These are phyloP conservation scores for Spea bombifrons DNA, from an alignment of 2,113 vertebrate species.

Conservation along the genomic window DNA sequence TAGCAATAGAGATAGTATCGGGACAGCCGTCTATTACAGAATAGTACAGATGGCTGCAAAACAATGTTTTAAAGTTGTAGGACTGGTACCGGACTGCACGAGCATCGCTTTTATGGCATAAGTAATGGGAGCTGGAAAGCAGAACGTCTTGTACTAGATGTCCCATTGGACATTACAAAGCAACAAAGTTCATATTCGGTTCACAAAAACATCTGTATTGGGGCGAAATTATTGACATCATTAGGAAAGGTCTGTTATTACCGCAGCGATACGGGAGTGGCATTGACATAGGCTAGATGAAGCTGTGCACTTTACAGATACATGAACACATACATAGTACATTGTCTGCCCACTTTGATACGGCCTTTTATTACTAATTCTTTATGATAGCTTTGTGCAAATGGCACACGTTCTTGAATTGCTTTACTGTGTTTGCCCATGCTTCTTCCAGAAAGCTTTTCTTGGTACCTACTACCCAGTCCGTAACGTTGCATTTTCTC, in stretches of 20 bases:
- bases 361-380: no score
- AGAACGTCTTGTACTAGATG: neutral
- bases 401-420: no score
- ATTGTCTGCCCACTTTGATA: no score
- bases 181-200: slow-evolving; percentile 29
- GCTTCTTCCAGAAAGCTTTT: no score
- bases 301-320: neutral
- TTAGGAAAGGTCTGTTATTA: neutral
- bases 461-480: no score
- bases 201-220: slow-evolving; percentile 45
- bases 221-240: slow-evolving; percentile 39
- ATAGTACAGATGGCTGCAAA: no score
- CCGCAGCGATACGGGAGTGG: slow-evolving; percentile 25
- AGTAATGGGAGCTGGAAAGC: neutral
- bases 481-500: no score
- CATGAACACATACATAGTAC: no score
- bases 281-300: neutral
- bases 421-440: no score
- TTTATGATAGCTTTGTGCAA: no score
- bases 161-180: neutral
- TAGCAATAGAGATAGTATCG: no score
- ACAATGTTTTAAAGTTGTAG: neutral
- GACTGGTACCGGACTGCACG: neutral
- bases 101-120: slow-evolving; percentile 7
- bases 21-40: no score